These are phyloP conservation scores for Hydrochoerus hydrochaeris DNA, from an alignment of 2,113 vertebrate species.

Conservation along the genomic window DNA sequence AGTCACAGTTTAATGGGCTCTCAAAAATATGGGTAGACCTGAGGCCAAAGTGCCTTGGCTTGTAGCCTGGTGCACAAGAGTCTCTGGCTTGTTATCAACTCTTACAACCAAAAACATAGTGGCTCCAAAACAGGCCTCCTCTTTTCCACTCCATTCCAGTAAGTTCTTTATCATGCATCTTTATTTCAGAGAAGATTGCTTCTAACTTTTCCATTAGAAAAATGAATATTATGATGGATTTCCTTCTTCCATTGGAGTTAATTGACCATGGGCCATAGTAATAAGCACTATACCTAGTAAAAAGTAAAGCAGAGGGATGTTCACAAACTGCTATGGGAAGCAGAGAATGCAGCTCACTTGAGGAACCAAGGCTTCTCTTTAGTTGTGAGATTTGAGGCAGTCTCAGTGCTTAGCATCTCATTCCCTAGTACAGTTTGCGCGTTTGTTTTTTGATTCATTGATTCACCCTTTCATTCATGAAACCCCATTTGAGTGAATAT, in stretches of 20 bases:
- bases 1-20: background rate
- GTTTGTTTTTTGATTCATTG: background rate
- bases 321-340: constrained; percentile 51
- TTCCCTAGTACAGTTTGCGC: background rate
- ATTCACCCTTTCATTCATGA: background rate
- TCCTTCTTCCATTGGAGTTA: constrained; percentile 74
- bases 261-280: constrained; percentile 72
- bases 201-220: constrained; percentile 77
- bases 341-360: constrained; percentile 42
- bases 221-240: constrained; percentile 79
- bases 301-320: constrained; percentile 61
- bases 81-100: background rate
- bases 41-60: background rate
- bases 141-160: constrained; percentile 52
- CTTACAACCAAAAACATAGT: background rate
- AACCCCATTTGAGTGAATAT: background rate
- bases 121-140: background rate
- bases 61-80: background rate
- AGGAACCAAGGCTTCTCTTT: constrained; percentile 9
- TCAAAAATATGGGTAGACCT: constrained; percentile 31
- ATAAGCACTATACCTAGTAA: constrained; percentile 51
- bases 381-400: background rate
- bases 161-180: constrained; percentile 63
- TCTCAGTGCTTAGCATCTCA: background rate
- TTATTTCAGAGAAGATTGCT: constrained; percentile 70